Evolutionary conservation across 2,888 invertebrate species (phyloP), one percentile per base, ranked within the genome.

Genomic region (Pyrochroa serraticornis): DNA sequence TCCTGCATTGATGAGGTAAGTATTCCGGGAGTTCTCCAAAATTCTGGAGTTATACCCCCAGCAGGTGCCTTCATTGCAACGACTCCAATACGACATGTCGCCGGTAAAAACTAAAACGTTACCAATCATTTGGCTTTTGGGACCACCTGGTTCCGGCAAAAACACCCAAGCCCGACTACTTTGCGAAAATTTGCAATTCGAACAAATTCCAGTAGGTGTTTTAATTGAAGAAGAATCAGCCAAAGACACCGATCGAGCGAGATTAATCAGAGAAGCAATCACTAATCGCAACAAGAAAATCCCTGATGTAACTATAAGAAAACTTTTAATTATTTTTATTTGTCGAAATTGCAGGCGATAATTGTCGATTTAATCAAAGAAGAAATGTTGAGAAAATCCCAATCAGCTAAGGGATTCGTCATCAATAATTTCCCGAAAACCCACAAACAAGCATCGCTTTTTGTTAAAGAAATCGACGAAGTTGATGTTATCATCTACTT

Each of bases 341-440:
- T 3, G 2, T 8, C 35, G 7, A 14, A 47, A 45, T 74, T 73
- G 1, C 73, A 85, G 85, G 81, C 81, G 77, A 65, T 82, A 43
- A 82, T 82, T 60, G 79, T 85, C 14, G 83, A 85, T 65, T 73
- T 85, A 54, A 80, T 85, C 61, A 85, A 85, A 67, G 84, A 85
- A 69, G 79, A 81, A 41, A 82, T 85, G 82, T 73, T 84, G 54
- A 66, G 70, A 60, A 78, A 80, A 46, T 76, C 80, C 2, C 37
- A 46, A 36, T 80, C 79, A 1, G 78, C 81, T 0, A 81, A 79
- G 36, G 85, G 85, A 0, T 85, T 81, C 68, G 80, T 85, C 10
- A 72, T 85, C 37, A 83, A 83, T 7, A 83, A 84, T 8, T 85
- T 85, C 73, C 85, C 85, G 6, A 81, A 79, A 71, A 85, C 81